A percentile compares a stretch with the other conserved stretches of the same genome.
Conservation (phyloP, 2,797 vertebrate species). For the Danio kyathit region DNA sequence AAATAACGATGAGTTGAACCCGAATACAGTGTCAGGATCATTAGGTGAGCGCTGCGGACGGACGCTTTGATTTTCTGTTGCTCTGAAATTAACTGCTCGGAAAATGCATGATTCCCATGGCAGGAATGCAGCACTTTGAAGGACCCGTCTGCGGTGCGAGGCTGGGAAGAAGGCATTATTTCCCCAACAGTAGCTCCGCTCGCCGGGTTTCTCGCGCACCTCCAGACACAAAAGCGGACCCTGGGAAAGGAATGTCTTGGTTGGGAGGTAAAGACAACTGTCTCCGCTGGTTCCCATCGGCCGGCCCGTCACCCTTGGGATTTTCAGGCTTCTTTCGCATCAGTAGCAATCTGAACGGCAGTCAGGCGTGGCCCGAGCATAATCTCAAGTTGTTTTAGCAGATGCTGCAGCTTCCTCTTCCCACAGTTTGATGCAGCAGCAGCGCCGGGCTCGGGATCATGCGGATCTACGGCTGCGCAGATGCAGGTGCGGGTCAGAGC, state of each 20-base stretch:
- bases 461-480: slow-evolving; percentile 69
- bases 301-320: slow-evolving; percentile 77
- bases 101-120: slow-evolving; percentile 56
- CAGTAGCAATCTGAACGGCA: slow-evolving; percentile 84
- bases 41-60: slow-evolving; percentile 65
- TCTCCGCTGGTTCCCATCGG: slow-evolving; percentile 80
- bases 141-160: slow-evolving; percentile 56
- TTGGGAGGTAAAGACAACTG: slow-evolving; percentile 86
- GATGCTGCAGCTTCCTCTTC: slow-evolving; percentile 88
- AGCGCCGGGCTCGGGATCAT: slow-evolving; percentile 77
- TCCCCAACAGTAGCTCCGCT: slow-evolving; percentile 72
- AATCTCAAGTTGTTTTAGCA: slow-evolving; percentile 88
- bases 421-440: slow-evolving; percentile 85
- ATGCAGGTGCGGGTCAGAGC: slow-evolving; percentile 80
- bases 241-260: slow-evolving; percentile 90
- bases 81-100: slow-evolving; percentile 60
- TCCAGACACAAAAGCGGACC: slow-evolving; percentile 80
- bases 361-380: slow-evolving; percentile 81
- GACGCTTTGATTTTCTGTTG: slow-evolving; percentile 73
- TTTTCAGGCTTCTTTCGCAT: slow-evolving; percentile 84
- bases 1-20: no score
- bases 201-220: slow-evolving; percentile 78
- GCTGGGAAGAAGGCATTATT: slow-evolving; percentile 71
- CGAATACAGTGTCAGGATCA: slow-evolving; percentile 67
- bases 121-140: slow-evolving; percentile 59